Evolutionary conservation across 1,140 invertebrate genomes (phyloP).

Genomic region (Leptopilina clavipes): DNA sequence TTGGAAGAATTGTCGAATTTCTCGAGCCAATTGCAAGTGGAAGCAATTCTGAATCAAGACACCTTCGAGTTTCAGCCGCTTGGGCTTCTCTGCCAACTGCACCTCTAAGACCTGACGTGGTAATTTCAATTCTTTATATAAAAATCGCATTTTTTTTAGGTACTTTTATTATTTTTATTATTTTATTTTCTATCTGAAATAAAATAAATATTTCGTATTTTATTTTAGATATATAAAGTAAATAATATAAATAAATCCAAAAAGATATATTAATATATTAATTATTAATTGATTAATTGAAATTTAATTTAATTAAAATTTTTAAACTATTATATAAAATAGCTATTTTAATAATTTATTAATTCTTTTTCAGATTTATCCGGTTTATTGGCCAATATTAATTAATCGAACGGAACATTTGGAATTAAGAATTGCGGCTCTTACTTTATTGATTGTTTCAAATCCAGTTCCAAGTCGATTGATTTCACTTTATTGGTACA

Average conservation of each 20-base stretch:
- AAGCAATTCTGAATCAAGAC: constrained; percentile 71
- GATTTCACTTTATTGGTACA: constrained; percentile 81
- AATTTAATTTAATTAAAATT: too few species aligned
- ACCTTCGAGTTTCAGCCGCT: constrained; percentile 78
- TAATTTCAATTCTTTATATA: constrained; percentile 55
- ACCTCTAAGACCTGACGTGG: constrained; percentile 75
- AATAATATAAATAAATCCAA: too few species aligned
- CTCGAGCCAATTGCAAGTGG: constrained; percentile 77
- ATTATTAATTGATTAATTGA: too few species aligned
- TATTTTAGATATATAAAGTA: too few species aligned
- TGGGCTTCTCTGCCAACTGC: constrained; percentile 78
- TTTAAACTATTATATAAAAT: too few species aligned
- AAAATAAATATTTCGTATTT: too few species aligned
- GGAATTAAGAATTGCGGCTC: constrained; percentile 80
- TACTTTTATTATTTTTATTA: too few species aligned
- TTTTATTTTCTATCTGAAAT: too few species aligned
- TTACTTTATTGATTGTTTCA: constrained; percentile 79
- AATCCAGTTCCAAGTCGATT: constrained; percentile 79
- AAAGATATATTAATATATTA: too few species aligned
- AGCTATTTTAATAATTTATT: too few species aligned
- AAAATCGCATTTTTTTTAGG: too few species aligned
- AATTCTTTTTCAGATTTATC: constrained; percentile 75
- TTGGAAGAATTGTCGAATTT: constrained; percentile 78
- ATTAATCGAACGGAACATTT: constrained; percentile 80
- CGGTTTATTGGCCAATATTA: constrained; percentile 81